Evolutionary conservation across 2,888 invertebrate species (phyloP), one percentile per base, ranked within the genome.

Genomic region (Emmelina monodactyla): DNA sequence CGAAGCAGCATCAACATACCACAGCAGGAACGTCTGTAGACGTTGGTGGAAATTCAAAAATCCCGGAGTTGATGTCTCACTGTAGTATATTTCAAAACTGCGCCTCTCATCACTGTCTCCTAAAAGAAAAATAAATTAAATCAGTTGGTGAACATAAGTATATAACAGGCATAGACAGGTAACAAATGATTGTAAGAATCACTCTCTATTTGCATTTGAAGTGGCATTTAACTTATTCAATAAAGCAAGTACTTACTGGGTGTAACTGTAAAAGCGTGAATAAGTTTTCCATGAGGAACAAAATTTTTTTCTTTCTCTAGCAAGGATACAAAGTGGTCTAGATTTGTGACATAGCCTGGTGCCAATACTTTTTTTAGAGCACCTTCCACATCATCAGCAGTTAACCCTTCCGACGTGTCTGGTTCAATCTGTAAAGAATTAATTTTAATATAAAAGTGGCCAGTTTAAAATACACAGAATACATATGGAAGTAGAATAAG

Each of bases 1-100:
- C 22, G 92, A 92, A 1, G 96, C 97, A 10, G 94, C 97, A 82
- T 99, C 98, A 46, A 99, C 94, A 69, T 89, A 98, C 91, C 94
- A 97, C 39, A 97, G 72, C 7, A 97, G 83, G 56, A 97, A 93
- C 0, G 94, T 92, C 71, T 97, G 95, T 47, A 97, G 78, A 34
- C 92, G 83, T 45, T 87, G 82, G 62, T 97, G 94, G 61, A 88
- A 97, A 3, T 84, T 82, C 15, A 85, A 62, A 61, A 96, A 97
- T 0, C 88, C 87, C 1, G 87, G 84, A 33, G 84, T 83, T 10
- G 84, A 83, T 44, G 86, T 85, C 51, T 89, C 87, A 51, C 88
- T 87, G 48, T 85, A 83, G 56, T 91, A 94, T n/a, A 96, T 85
- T 71, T 93, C 92, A 71, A 90, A 96, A 16, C 65, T 62, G 1